A percentile compares a stretch with the other conserved stretches of the same genome.
phyloP scores from a whole-genome alignment of 1,140 invertebrate species.

The Triops longicaudatus region DNA sequence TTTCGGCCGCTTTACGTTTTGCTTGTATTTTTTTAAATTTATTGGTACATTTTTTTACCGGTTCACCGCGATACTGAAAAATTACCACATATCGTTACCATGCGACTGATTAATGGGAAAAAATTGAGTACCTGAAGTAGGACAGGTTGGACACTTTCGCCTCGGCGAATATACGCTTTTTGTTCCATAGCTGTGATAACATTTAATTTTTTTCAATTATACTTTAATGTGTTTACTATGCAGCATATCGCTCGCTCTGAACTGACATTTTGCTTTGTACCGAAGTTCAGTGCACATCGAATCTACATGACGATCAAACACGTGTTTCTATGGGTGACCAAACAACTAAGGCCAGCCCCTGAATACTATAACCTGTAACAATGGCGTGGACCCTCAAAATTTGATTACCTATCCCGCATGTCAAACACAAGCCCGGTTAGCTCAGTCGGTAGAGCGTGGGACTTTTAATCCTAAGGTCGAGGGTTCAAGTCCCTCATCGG shows the following conservation, averaged over 20 bases:
- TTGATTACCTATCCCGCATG: no score
- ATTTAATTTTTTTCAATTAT: not conserved
- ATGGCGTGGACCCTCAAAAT: no score
- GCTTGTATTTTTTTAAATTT: not conserved
- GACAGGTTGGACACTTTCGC: not conserved
- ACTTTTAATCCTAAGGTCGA: constrained; percentile 31
- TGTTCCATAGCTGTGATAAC: not conserved
- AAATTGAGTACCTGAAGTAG: not conserved
- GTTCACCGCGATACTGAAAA: not conserved
- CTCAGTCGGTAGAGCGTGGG: constrained; percentile 32
- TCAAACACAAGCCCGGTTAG: constrained; percentile 11
- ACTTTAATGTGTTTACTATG: not conserved
- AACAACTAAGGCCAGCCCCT: no score
- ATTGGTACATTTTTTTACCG: not conserved
- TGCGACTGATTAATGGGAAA: not conserved
- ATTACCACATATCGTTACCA: not conserved
- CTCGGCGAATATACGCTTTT: not conserved
- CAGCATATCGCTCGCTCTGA: not conserved
- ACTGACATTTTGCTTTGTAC: no score
- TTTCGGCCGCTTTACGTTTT: not conserved
- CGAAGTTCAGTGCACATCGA: no score
- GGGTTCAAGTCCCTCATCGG: constrained; percentile 31
- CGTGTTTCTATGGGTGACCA: no score
- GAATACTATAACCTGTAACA: no score
- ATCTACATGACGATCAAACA: no score